Percentiles rank a stretch among this genome's conserved stretches.
phyloP scores from a whole-genome alignment of 2,888 invertebrate genomes.

The Tetranychus truncatus region DNA sequence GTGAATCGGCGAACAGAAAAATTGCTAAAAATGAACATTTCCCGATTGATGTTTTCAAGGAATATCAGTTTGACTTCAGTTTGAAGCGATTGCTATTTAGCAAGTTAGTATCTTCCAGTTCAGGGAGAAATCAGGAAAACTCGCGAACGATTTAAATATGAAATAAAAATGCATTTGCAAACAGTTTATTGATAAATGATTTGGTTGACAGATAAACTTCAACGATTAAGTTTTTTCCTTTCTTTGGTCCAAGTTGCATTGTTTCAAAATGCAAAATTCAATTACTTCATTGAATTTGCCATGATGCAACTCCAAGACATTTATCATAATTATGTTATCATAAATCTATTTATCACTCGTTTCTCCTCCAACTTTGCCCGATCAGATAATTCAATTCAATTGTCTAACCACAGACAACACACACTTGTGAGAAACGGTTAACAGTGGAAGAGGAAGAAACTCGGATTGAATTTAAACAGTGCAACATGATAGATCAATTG shows the following conservation, averaged over 20 bases:
- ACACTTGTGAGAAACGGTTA: not conserved
- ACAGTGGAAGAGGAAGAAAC: too few relatives aligned
- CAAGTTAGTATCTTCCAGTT: too few relatives aligned
- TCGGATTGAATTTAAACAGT: not conserved
- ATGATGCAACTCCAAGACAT: too few relatives aligned
- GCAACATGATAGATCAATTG: not conserved
- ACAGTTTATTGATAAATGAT: not conserved
- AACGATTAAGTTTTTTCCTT: not conserved
- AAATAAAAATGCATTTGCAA: not conserved
- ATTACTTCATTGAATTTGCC: not conserved
- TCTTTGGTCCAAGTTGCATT: not conserved
- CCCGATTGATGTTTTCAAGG: too few relatives aligned
- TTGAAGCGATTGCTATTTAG: too few relatives aligned
- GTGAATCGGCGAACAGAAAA: too few relatives aligned
- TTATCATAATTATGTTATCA: too few relatives aligned
- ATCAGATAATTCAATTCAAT: not conserved
- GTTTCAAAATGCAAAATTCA: not conserved
- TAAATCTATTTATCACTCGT: not conserved
- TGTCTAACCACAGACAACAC: not conserved
- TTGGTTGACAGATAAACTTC: not conserved
- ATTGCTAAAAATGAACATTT: too few relatives aligned
- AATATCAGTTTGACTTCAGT: too few relatives aligned
- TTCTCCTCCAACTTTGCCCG: not conserved
- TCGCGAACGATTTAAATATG: not conserved
- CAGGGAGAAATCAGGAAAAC: too few relatives aligned